Conservation (phyloP, 2,113 vertebrate genomes). For the Noturus placidus region DNA sequence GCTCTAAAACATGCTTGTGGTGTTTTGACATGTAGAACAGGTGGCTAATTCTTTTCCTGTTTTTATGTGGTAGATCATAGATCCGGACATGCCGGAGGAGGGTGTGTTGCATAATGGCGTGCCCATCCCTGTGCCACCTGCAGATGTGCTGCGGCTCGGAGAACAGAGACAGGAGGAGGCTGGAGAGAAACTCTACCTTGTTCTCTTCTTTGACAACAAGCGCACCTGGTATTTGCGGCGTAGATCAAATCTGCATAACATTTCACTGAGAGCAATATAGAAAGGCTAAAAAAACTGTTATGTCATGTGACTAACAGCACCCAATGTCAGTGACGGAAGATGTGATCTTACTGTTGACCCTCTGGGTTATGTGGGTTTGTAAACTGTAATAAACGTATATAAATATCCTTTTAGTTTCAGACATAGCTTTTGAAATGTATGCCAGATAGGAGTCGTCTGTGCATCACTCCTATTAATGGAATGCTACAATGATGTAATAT, state of each 20-base stretch:
- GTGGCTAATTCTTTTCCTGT: not conserved
- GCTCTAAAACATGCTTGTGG: not conserved
- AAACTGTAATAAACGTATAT: not conserved
- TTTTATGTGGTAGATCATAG: constrained; percentile 80
- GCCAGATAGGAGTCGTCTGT: not conserved
- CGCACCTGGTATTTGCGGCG: constrained; percentile 88
- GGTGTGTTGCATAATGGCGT: constrained; percentile 95
- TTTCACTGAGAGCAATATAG: not conserved
- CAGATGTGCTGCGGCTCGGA: constrained; percentile 88
- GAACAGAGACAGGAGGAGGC: constrained; percentile 89
- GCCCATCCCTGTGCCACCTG: constrained; percentile 92
- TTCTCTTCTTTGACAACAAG: constrained; percentile 99
- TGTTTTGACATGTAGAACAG: not conserved
- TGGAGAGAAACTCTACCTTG: constrained; percentile 88
- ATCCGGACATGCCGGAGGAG: constrained; percentile 94
- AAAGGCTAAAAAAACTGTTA: not conserved
- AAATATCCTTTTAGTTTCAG: not conserved
- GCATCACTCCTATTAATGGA: not conserved
- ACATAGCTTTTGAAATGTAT: not conserved
- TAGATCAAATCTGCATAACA: not conserved
- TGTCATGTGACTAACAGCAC: not conserved
- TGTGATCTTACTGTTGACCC: not conserved
- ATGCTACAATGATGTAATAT: not conserved
- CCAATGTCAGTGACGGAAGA: not conserved
- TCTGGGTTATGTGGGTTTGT: not conserved